phyloP scores from a whole-genome alignment of 2,113 vertebrate species.

The Psammodynastes pulverulentus region DNA sequence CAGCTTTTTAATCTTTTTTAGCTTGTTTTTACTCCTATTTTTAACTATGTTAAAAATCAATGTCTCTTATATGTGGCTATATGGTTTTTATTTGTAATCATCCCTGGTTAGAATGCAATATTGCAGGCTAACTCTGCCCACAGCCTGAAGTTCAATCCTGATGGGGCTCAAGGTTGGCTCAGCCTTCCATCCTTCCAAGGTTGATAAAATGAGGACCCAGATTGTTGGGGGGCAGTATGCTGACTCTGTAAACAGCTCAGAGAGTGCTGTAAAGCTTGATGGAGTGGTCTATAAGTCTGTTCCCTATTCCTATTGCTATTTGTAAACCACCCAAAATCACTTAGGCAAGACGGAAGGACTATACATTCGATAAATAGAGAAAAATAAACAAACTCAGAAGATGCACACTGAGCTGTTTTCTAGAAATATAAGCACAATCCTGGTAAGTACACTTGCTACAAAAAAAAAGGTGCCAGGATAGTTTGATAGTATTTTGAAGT shows the following conservation, averaged over 20 bases:
- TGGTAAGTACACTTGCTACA: background rate
- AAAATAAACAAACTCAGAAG: background rate
- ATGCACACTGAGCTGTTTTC: background rate
- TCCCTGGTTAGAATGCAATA: background rate
- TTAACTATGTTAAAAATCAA: background rate
- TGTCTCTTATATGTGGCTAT: background rate
- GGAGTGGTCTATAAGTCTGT: too few relatives aligned
- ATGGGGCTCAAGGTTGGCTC: background rate
- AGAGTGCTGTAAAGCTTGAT: background rate
- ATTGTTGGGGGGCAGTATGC: background rate
- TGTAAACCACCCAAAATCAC: background rate
- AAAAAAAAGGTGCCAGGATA: too few relatives aligned
- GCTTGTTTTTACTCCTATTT: background rate
- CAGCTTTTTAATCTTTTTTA: background rate
- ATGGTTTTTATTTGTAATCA: background rate
- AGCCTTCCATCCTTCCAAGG: background rate
- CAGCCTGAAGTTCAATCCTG: background rate
- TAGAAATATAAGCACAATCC: background rate
- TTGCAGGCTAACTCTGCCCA: background rate
- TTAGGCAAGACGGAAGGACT: background rate
- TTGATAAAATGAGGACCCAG: background rate
- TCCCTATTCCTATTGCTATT: background rate
- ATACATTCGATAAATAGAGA: background rate
- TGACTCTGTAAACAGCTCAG: background rate
- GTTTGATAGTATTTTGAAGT: background rate